phyloP scores from a whole-genome alignment of 2,113 vertebrate genomes.

The Neopipo cinnamomea region DNA sequence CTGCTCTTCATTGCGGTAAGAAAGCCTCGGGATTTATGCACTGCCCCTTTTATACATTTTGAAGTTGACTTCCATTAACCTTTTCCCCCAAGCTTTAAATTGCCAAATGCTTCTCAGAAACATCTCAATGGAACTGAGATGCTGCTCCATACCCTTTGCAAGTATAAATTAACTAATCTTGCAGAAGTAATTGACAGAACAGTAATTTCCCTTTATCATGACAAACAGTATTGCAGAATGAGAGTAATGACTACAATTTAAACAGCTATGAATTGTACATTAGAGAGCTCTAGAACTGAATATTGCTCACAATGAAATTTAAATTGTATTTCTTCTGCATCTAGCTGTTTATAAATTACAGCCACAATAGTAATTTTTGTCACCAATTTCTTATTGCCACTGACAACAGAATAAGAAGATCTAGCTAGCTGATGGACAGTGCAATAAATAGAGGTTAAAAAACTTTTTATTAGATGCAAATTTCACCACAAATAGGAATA shows the following conservation, averaged over 20 bases:
- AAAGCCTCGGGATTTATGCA: neutral
- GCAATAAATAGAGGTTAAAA: neutral
- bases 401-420: slow-evolving; percentile 7
- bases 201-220: slow-evolving; percentile 57
- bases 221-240: slow-evolving; percentile 45
- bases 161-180: slow-evolving; percentile 54
- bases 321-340: slow-evolving; percentile 47
- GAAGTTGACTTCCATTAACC: neutral
- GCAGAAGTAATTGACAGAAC: slow-evolving; percentile 48
- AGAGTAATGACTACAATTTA: slow-evolving; percentile 62
- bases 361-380: neutral
- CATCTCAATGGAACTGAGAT: neutral
- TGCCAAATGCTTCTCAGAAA: neutral
- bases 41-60: neutral
- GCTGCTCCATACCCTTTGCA: neutral
- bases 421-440: neutral
- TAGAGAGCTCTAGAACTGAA: slow-evolving; percentile 35
- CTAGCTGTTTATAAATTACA: slow-evolving; percentile 59
- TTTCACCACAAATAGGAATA: neutral
- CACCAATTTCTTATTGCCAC: neutral
- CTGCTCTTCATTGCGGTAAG: neutral
- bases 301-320: slow-evolving; percentile 47
- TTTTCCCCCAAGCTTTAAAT: neutral
- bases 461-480: neutral
- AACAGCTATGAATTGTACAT: slow-evolving; percentile 53